Evolutionary conservation across 2,113 vertebrate species (phyloP).

Genomic region (Xiphophorus maculatus): DNA sequence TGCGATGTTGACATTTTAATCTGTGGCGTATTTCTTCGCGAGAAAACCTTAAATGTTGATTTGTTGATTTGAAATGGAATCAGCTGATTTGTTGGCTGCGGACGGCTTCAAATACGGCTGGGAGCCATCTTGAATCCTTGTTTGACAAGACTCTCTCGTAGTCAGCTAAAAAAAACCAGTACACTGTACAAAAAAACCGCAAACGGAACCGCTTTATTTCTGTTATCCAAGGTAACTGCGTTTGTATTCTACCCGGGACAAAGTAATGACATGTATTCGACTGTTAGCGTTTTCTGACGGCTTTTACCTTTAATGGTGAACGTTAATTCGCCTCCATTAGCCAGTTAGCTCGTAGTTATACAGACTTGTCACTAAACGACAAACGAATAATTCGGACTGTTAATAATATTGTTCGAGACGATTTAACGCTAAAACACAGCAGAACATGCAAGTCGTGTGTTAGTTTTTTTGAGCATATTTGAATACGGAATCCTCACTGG

Average conservation of each 20-base stretch:
- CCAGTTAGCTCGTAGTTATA: slow-evolving; percentile 31
- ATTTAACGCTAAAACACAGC: rapidly evolving
- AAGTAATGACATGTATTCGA: rapidly evolving
- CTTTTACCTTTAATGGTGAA: background rate
- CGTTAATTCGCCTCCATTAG: slow-evolving; percentile 38
- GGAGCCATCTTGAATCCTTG: slow-evolving; percentile 88
- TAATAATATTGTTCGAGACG: background rate
- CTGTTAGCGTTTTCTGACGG: background rate
- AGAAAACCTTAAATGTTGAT: background rate
- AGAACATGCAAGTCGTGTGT: background rate
- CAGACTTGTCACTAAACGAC: background rate
- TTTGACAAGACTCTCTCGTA: slow-evolving; percentile 69
- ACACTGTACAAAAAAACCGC: slow-evolving; percentile 54
- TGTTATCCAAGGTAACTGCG: slow-evolving; percentile 66
- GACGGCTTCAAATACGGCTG: slow-evolving; percentile 85
- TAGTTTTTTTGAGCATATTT: background rate
- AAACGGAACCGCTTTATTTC: slow-evolving; percentile 48
- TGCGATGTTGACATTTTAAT: background rate
- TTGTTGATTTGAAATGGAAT: slow-evolving; percentile 65
- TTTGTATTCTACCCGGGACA: rapidly evolving
- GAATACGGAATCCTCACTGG: background rate
- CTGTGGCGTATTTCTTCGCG: background rate
- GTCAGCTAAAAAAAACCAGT: slow-evolving; percentile 61
- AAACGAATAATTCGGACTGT: background rate
- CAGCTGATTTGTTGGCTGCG: slow-evolving; percentile 73